Conservation (phyloP, 2,113 vertebrate species). For the Nothocercus nigrocapillus region DNA sequence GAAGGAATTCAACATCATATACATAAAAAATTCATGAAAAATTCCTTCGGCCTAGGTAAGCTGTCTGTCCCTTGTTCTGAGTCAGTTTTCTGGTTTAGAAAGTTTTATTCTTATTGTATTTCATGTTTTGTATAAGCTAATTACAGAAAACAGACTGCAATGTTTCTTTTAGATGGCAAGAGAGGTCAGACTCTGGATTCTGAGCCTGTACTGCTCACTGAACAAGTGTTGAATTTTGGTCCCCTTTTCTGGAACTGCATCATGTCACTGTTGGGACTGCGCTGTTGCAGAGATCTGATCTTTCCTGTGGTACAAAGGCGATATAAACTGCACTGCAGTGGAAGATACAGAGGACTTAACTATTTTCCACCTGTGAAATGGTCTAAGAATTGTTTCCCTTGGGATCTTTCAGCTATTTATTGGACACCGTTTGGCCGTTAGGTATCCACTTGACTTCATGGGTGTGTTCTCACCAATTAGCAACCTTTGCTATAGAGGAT, state of each 20-base stretch:
- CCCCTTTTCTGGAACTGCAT: background rate
- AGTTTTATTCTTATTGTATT: background rate
- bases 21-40: background rate
- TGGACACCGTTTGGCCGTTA: background rate
- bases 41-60: background rate
- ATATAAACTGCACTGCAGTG: background rate
- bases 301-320: background rate
- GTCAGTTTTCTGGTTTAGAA: background rate
- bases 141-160: background rate
- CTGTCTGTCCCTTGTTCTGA: background rate
- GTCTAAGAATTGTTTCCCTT: background rate
- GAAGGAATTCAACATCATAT: background rate
- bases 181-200: background rate
- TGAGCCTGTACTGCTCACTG: background rate
- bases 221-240: fast-evolving
- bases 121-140: background rate
- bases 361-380: background rate
- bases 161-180: background rate
- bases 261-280: fast-evolving
- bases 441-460: background rate
- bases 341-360: background rate
- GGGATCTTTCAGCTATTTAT: background rate
- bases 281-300: too few relatives aligned
- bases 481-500: background rate
- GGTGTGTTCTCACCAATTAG: background rate